phyloP scores from a whole-genome alignment of 1,140 invertebrate species.

The Sinonovacula constricta region DNA sequence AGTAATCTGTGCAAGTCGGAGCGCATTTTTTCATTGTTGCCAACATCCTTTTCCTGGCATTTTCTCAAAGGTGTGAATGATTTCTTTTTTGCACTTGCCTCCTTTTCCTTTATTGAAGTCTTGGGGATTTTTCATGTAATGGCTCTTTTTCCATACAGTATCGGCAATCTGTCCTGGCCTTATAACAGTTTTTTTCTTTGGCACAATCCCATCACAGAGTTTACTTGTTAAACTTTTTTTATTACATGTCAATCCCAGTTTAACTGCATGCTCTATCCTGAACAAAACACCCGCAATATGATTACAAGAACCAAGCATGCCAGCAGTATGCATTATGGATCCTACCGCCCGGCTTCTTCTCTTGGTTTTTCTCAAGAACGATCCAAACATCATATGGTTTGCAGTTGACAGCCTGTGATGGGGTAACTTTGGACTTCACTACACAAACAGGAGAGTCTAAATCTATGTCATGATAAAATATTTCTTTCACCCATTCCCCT shows the following conservation, averaged over 20 bases:
- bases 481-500: slow-evolving; percentile 33
- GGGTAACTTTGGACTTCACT: slow-evolving; percentile 34
- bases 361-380: slow-evolving; percentile 1
- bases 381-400: slow-evolving; percentile 45
- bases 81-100: background rate
- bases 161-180: background rate
- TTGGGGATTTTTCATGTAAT: slow-evolving; percentile 1
- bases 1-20: background rate
- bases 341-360: slow-evolving; percentile 10
- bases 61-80: slow-evolving; percentile 6
- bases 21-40: no score
- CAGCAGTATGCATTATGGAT: slow-evolving; percentile 36
- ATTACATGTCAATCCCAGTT: no score
- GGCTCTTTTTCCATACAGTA: slow-evolving; percentile 6
- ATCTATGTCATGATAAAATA: slow-evolving; percentile 27
- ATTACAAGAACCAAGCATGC: no score
- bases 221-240: slow-evolving; percentile 1
- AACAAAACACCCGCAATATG: no score
- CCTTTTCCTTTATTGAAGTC: background rate
- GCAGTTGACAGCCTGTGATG: slow-evolving; percentile 28
- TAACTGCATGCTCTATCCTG: slow-evolving; percentile 29
- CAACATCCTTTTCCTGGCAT: background rate
- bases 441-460: slow-evolving; percentile 16
- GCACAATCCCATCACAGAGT: slow-evolving; percentile 24
- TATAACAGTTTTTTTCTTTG: slow-evolving; percentile 4